Conservation (phyloP, 2,113 vertebrate species). For the Raphicerus campestris region DNA sequence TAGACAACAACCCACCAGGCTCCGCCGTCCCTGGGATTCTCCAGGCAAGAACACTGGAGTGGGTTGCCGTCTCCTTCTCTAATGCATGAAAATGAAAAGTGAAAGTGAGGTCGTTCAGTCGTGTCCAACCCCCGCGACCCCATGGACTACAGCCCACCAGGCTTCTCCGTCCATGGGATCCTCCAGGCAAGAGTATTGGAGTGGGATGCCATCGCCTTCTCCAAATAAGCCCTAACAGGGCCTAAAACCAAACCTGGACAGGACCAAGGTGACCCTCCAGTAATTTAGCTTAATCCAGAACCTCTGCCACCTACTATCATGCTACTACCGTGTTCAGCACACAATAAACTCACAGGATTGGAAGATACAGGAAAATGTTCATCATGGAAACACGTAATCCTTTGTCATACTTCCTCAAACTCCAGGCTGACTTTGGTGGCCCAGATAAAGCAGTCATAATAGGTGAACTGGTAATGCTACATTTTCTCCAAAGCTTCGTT, state of each 20-base stretch:
- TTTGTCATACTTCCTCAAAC: not conserved
- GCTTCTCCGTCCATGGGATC: too few species aligned
- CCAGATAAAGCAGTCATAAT: not conserved
- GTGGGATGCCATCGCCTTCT: too few species aligned
- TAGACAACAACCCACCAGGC: too few species aligned
- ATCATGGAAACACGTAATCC: not conserved
- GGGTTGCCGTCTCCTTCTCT: too few species aligned
- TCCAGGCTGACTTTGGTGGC: not conserved
- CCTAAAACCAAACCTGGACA: not conserved
- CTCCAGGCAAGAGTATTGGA: too few species aligned
- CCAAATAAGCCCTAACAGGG: not conserved
- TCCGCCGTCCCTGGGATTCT: too few species aligned
- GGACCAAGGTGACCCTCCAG: not conserved
- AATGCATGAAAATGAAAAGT: too few species aligned
- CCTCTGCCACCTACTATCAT: not conserved
- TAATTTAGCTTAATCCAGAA: not conserved
- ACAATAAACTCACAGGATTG: not conserved
- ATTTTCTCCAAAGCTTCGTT: not conserved
- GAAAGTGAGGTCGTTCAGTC: too few species aligned
- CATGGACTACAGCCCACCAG: too few species aligned
- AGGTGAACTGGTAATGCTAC: not conserved
- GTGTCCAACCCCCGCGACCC: too few species aligned
- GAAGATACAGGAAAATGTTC: not conserved
- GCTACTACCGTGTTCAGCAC: not conserved
- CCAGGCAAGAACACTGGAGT: too few species aligned